Conservation (phyloP, 2,797 vertebrate species). For the Rhabdomys pumilio region DNA sequence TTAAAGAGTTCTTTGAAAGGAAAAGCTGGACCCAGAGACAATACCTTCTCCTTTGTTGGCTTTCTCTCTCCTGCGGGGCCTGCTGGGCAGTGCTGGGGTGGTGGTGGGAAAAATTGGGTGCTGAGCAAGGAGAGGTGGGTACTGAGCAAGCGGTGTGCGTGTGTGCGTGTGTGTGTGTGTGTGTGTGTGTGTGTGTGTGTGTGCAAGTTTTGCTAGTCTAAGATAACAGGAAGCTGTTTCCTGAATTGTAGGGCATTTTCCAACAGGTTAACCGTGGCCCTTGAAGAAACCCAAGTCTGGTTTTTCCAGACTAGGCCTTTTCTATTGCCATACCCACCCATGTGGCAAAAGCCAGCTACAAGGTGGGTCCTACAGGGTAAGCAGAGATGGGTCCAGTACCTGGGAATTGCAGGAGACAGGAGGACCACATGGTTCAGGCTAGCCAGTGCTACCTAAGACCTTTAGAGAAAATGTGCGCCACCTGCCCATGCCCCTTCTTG, state of each 20-base stretch:
- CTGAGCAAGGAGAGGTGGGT: background rate
- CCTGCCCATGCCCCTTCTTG: background rate
- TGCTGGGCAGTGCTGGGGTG: background rate
- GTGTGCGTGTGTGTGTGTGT: too few species aligned
- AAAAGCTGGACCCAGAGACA: conserved; percentile 44
- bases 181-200: too few species aligned
- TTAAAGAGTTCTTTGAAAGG: conserved; percentile 76
- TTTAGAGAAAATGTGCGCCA: background rate
- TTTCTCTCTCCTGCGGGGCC: background rate
- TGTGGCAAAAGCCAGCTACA: background rate
- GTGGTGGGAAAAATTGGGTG: background rate
- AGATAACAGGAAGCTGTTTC: background rate
- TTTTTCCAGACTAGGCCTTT: background rate
- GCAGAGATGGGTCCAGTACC: background rate
- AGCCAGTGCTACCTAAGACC: background rate
- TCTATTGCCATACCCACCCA: too few species aligned
- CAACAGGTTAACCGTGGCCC: background rate
- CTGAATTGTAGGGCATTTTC: background rate
- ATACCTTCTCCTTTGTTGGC: conserved; percentile 50
- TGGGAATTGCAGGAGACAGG: background rate
- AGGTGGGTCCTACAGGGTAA: background rate
- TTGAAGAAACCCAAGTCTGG: background rate
- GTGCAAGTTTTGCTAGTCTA: background rate
- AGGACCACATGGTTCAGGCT: background rate
- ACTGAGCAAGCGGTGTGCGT: background rate